Evolutionary conservation across 2,888 invertebrate genomes (phyloP).

Genomic region (Caenorhabditis drosophilae): DNA sequence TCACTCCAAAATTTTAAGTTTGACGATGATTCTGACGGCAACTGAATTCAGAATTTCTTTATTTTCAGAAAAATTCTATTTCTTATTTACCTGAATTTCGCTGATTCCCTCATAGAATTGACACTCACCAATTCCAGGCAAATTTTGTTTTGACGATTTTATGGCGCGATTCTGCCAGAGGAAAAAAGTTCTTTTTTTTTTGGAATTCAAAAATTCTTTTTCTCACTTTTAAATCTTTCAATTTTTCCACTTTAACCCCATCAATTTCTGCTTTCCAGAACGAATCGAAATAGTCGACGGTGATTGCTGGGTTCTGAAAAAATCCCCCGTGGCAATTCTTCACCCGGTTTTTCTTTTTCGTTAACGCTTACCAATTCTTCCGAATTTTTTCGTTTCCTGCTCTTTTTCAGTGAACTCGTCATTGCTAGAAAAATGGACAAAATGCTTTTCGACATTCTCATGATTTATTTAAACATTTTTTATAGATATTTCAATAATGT

Average conservation of each 20-base stretch:
- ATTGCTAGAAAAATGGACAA: too few relatives aligned
- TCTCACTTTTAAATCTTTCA: background rate
- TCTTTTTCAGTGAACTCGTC: too few relatives aligned
- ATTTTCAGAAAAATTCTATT: background rate
- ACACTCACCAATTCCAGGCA: conserved; percentile 22
- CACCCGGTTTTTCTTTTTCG: too few relatives aligned
- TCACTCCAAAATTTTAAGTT: conserved; percentile 35
- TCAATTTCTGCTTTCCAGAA: background rate
- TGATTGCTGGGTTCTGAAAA: too few relatives aligned
- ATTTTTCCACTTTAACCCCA: conserved; percentile 8
- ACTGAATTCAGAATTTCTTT: background rate
- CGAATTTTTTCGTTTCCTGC: too few relatives aligned
- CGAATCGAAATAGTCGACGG: background rate
- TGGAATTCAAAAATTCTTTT: conserved; percentile 23
- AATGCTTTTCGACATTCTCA: too few relatives aligned
- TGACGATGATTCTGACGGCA: conserved; percentile 1
- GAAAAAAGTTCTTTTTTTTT: conserved; percentile 10
- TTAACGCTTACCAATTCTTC: too few relatives aligned
- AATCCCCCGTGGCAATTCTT: too few relatives aligned
- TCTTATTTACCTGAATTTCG: conserved; percentile 6
- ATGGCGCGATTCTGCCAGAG: conserved; percentile 12
- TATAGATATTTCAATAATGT: too few relatives aligned
- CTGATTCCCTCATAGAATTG: conserved; percentile 17
- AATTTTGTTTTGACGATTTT: conserved; percentile 18
- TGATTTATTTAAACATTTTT: too few relatives aligned